Percentiles rank a stretch among this genome's conserved stretches.
phyloP scores from a whole-genome alignment of 2,113 vertebrate species.

The Meleagris gallopavo region DNA sequence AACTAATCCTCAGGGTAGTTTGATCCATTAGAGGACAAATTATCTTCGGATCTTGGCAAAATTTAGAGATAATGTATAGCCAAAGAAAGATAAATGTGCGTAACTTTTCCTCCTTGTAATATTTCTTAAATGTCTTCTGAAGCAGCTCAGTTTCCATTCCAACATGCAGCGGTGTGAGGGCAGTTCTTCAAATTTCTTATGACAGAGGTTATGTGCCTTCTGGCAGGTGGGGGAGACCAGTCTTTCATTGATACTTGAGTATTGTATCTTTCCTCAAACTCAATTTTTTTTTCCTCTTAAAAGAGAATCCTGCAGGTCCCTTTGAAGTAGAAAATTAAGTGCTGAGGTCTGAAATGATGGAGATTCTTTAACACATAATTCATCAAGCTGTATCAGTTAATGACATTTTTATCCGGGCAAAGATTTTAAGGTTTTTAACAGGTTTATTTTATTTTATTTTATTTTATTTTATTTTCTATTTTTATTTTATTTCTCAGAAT shows the following conservation, averaged over 20 bases:
- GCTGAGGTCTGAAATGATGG: not conserved
- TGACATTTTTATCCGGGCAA: not conserved
- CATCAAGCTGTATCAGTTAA: not conserved
- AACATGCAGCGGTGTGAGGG: not conserved
- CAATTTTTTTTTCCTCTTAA: not conserved
- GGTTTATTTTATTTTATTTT: too few species aligned
- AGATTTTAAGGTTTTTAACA: not conserved
- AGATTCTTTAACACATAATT: not conserved
- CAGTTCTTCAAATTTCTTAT: conserved; percentile 28
- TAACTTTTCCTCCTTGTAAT: not conserved
- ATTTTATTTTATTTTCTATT: not conserved
- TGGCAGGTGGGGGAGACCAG: conserved; percentile 17
- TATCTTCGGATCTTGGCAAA: not conserved
- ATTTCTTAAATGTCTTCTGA: conserved; percentile 30
- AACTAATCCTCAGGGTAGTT: not conserved
- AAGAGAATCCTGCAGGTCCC: not conserved
- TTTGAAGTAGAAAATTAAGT: conserved; percentile 21
- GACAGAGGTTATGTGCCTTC: conserved; percentile 47
- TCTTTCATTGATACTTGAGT: not conserved
- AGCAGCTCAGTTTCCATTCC: not conserved
- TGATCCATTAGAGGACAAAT: not conserved
- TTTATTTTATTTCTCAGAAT: not conserved
- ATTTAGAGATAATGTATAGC: not conserved
- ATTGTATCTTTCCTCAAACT: not conserved
- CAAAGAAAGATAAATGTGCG: conserved; percentile 1